Base-by-base conservation (phyloP, 2,113 vertebrate species). In the Hoplias malabaricus region DNA sequence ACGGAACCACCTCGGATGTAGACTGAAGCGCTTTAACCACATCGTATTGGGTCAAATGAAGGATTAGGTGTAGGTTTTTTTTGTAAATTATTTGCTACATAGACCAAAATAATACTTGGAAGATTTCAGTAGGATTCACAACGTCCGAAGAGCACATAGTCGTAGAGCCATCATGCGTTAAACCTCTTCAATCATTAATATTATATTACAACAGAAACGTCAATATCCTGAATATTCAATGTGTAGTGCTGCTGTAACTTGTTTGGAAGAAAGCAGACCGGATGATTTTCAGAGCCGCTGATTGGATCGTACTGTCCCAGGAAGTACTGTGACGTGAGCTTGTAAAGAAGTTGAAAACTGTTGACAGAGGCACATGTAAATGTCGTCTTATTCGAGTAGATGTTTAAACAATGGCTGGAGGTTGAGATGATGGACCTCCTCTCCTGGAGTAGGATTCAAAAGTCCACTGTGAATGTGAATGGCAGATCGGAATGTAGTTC, bases 211-310 rank as follows among this genome's bases (percentile, higher is more conserved):
- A 74, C 23, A 31, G 63, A 29, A 16, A 56, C 38, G 4, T 46
- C 1, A 34, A 62, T 48, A 46, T 48, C 7, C 33, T 74, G 4
- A 63, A 63, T 62, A 25, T 48, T 56, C 16, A 31, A 42, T 38
- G 73, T 27, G 31, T 65, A 74, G 29, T 74, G 13, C 72, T 63
- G 59, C 57, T 63, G 72, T 62, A 62, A 73, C 48, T 33, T 16
- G 27, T 23, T 21, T 10, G 13, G 14, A 36, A 13, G 72, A 25
- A 36, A 46, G 34, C 25, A n/a, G 54, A 34, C 12, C 14, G 23
- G 27, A 67, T 13, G 12, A 40, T 31, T 59, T 33, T 16, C 29
- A 59, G 56, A 31, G 27, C 27, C 2, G 5, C 19, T 16, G 27
- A 33, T 34, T 34, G 19, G n/a, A 63, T 4, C 10, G 9, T 9